Evolutionary conservation across 2,113 vertebrate species (phyloP).

Genomic region (Morone saxatilis): DNA sequence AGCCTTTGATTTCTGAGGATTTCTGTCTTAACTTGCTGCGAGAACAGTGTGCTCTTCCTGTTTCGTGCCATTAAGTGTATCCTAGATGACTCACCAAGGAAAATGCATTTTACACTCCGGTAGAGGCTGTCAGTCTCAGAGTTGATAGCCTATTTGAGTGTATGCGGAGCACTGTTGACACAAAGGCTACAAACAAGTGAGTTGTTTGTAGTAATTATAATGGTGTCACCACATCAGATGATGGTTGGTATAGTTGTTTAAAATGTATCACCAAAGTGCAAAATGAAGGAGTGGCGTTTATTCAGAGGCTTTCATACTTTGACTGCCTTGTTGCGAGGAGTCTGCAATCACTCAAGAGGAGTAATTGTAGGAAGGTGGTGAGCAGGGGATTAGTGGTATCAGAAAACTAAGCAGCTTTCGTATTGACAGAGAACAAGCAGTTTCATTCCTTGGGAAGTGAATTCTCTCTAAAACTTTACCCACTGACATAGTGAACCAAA

Average conservation of each 20-base stretch:
- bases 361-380: background rate
- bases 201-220: too few relatives aligned
- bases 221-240: background rate
- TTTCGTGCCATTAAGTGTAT: background rate
- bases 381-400: conserved; percentile 39
- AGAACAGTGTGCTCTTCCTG: background rate
- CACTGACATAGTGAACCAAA: conserved; percentile 66
- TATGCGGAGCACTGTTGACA: background rate
- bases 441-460: conserved; percentile 46
- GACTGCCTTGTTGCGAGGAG: background rate
- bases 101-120: background rate
- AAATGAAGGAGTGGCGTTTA: background rate
- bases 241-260: background rate
- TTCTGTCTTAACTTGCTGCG: background rate
- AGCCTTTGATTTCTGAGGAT: background rate
- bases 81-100: background rate
- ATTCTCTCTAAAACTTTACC: conserved; percentile 45
- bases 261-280: background rate
- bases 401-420: conserved; percentile 49
- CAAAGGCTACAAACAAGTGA: too few relatives aligned
- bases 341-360: conserved; percentile 15
- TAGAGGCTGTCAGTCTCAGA: background rate
- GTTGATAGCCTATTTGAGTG: background rate
- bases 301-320: background rate
- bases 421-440: conserved; percentile 34